phyloP scores from a whole-genome alignment of 2,797 vertebrate genomes.

The Ficedula albicollis region DNA sequence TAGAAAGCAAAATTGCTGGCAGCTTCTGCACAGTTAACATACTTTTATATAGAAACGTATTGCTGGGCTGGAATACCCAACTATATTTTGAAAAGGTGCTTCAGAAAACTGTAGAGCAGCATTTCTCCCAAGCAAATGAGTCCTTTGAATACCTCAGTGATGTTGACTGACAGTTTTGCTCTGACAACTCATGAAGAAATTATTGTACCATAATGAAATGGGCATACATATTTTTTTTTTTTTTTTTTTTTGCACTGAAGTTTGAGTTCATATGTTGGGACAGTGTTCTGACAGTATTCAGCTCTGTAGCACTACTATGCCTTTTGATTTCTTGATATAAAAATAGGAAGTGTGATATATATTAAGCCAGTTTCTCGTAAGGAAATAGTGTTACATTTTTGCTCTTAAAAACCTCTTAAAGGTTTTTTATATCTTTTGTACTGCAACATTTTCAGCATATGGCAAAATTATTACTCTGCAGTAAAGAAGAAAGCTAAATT shows the following conservation, averaged over 20 bases:
- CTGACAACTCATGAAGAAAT: background rate
- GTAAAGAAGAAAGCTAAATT: background rate
- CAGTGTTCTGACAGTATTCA: slow-evolving; percentile 18
- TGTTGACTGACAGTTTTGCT: background rate
- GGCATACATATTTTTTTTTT: background rate
- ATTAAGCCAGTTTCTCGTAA: background rate
- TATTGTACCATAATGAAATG: background rate
- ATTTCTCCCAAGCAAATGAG: background rate
- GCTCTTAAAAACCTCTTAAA: background rate
- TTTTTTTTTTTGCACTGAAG: background rate
- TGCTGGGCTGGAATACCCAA: background rate
- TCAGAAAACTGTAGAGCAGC: background rate
- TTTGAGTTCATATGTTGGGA: slow-evolving; percentile 6
- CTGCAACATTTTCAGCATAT: background rate
- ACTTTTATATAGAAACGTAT: background rate
- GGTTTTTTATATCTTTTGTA: background rate
- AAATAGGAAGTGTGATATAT: background rate
- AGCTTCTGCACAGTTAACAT: background rate
- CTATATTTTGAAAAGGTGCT: background rate
- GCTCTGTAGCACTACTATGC: background rate
- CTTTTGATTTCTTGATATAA: background rate
- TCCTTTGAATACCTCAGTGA: background rate
- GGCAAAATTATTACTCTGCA: background rate
- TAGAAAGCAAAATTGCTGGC: slow-evolving; percentile 34
- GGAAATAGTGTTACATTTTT: background rate